Conservation (phyloP, 2,113 vertebrate genomes). For the Leptosomus discolor region DNA sequence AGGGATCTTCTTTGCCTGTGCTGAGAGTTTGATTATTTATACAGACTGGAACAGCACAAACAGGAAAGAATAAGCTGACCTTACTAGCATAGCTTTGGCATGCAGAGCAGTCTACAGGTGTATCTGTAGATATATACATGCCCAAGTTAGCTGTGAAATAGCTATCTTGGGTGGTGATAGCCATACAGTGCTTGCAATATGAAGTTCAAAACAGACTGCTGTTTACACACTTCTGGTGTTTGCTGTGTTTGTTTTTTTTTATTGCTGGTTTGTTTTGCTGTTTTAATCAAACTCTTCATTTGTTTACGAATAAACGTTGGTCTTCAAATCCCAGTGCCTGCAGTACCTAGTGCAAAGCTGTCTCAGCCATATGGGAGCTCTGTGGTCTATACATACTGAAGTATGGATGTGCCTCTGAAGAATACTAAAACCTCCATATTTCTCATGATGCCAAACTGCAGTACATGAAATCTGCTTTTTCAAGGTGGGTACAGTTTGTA, state of each 20-base stretch:
- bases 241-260: neutral
- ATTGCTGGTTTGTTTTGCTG: neutral
- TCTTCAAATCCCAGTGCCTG: neutral
- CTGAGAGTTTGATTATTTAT: neutral
- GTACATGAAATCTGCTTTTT: neutral
- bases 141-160: neutral
- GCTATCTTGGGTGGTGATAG: neutral
- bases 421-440: neutral
- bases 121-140: neutral
- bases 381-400: neutral
- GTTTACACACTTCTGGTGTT: neutral
- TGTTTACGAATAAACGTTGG: neutral
- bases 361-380: neutral
- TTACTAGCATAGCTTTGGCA: neutral
- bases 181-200: neutral
- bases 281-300: neutral
- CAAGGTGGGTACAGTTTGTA: neutral
- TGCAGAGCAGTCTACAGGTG: neutral
- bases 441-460: neutral
- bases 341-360: neutral
- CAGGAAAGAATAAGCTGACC: neutral
- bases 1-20: neutral
- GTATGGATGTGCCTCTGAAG: neutral
- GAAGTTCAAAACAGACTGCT: neutral
- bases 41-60: neutral